Evolutionary conservation across 2,797 vertebrate genomes (phyloP).

Genomic region (Hapalemur alaotrensis): DNA sequence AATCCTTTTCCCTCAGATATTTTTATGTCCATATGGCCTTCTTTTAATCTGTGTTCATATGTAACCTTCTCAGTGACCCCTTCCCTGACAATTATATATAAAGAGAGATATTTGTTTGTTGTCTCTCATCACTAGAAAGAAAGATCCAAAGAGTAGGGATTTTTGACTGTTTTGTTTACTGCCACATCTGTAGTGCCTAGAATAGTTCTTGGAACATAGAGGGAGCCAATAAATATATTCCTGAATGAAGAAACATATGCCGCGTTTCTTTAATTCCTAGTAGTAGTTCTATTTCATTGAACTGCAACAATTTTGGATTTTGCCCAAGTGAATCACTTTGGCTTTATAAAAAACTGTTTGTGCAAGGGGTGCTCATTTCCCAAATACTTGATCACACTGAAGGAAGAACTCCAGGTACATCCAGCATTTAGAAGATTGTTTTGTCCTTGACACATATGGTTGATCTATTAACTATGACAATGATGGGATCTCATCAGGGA

Average conservation of each 20-base stretch:
- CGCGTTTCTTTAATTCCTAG: not conserved
- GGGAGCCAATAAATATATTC: not conserved
- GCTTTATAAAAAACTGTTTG: not conserved
- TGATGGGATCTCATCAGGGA: not conserved
- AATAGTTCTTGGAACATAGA: not conserved
- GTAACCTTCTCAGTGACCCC: not conserved
- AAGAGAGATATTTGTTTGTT: not conserved
- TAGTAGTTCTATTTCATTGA: not conserved
- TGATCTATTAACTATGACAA: not conserved
- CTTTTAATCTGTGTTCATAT: not conserved
- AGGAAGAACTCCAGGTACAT: not conserved
- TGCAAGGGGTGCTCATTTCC: accelerated
- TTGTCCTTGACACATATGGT: not conserved
- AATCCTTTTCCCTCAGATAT: not conserved
- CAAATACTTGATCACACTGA: not conserved
- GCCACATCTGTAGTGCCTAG: not conserved
- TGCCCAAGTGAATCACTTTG: not conserved
- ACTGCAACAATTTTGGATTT: not conserved
- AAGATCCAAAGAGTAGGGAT: not conserved
- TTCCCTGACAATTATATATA: not conserved
- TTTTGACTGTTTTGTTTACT: not conserved
- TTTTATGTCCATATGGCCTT: not conserved
- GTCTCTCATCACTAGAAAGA: not conserved
- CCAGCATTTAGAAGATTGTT: not conserved
- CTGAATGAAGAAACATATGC: not conserved